These are phyloP conservation scores for Oscheius sp. DNA, from an alignment of 1,140 invertebrate genomes.

Conservation along the genomic window DNA sequence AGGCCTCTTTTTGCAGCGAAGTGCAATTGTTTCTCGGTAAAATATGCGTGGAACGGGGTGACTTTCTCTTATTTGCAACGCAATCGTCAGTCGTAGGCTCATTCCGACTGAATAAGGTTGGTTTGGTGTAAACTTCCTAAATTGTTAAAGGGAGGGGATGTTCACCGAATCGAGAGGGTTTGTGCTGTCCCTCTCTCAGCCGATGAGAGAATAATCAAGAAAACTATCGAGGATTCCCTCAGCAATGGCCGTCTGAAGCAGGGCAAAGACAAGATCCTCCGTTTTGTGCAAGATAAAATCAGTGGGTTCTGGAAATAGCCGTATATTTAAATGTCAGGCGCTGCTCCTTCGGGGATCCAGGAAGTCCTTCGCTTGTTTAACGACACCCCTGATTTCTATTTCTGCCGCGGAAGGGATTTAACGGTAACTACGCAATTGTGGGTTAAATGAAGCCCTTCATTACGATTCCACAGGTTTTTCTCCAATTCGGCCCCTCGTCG, in stretches of 20 bases:
- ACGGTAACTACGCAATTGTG: constrained; percentile 49
- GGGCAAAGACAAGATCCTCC: background rate
- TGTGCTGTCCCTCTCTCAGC: constrained; percentile 43
- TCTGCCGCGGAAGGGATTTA: constrained; percentile 41
- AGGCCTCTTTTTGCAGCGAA: too few relatives aligned
- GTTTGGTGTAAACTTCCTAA: too few relatives aligned
- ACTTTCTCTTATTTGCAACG: too few relatives aligned
- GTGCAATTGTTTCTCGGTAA: too few relatives aligned
- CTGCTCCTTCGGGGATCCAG: background rate
- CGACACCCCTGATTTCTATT: constrained; percentile 56
- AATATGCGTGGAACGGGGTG: too few relatives aligned
- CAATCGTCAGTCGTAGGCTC: too few relatives aligned
- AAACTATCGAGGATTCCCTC: background rate
- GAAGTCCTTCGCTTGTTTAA: constrained; percentile 50
- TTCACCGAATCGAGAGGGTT: constrained; percentile 44
- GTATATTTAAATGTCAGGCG: background rate
- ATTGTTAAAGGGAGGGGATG: background rate
- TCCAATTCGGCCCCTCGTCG: constrained; percentile 9
- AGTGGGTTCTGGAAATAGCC: background rate
- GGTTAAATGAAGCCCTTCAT: background rate
- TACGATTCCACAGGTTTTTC: background rate
- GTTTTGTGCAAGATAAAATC: constrained; percentile 1
- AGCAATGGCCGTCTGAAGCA: background rate
- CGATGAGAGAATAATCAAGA: constrained; percentile 27
- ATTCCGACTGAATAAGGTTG: too few relatives aligned